Conservation (phyloP, 2,888 invertebrate species). For the Muscina levida region DNA sequence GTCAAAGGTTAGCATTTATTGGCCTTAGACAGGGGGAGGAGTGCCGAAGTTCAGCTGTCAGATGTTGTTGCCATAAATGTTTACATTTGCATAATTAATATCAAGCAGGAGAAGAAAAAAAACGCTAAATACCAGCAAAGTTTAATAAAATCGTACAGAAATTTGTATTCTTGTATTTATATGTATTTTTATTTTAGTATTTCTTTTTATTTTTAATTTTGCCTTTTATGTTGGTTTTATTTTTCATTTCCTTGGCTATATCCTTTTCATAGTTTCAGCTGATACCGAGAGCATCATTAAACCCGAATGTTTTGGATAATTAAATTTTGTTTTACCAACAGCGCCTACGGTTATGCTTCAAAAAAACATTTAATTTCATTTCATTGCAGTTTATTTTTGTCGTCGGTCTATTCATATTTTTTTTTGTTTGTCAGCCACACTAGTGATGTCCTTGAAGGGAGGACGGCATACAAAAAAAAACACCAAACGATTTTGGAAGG, state of each 20-base stretch:
- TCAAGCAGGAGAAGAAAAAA: neutral
- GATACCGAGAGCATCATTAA: conserved; percentile 11
- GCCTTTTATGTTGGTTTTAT: neutral
- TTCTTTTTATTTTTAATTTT: neutral
- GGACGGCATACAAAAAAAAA: conserved; percentile 19
- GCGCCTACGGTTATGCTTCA: conserved; percentile 38
- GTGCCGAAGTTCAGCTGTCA: too few relatives aligned
- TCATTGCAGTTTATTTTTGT: conserved; percentile 23
- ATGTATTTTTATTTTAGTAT: neutral
- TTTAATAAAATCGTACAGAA: neutral
- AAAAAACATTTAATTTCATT: conserved; percentile 41
- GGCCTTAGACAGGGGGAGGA: neutral
- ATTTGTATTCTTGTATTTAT: conserved; percentile 1
- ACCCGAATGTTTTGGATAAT: conserved; percentile 39
- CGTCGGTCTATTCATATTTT: neutral
- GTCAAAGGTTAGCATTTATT: conserved; percentile 13
- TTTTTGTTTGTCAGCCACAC: neutral
- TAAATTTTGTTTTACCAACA: conserved; percentile 25
- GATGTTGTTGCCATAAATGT: conserved; percentile 12
- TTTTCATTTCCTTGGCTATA: neutral
- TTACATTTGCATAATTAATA: conserved; percentile 44
- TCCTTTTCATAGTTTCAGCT: neutral
- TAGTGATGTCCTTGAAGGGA: conserved; percentile 17
- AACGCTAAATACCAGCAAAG: neutral
- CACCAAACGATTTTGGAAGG: neutral